Evolutionary conservation across 2,113 vertebrate species (phyloP).

Genomic region (Camelus dromedarius): DNA sequence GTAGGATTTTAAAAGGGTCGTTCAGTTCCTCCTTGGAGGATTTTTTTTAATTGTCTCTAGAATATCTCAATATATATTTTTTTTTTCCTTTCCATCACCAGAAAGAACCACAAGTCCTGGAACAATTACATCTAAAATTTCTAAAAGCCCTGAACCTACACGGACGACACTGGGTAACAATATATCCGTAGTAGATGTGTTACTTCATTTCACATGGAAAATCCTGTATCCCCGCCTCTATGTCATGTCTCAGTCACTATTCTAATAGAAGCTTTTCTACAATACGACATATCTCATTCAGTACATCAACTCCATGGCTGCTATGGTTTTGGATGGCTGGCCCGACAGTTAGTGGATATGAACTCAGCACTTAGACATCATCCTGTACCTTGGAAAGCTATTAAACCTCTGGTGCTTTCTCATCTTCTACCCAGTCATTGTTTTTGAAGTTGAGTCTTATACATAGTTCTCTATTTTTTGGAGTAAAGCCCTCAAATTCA

Average conservation of each 20-base stretch:
- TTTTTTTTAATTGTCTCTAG: constrained; percentile 40
- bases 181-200: background rate
- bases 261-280: background rate
- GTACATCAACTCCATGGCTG: background rate
- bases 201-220: background rate
- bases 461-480: background rate
- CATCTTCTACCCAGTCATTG: background rate
- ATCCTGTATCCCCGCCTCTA: background rate
- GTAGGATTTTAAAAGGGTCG: constrained; percentile 42
- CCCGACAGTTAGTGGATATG: background rate
- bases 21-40: constrained; percentile 51
- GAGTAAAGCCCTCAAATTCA: background rate
- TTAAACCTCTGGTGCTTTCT: background rate
- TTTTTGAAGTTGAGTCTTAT: background rate
- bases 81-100: constrained; percentile 51
- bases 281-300: background rate
- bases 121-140: constrained; percentile 65
- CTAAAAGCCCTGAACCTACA: constrained; percentile 53
- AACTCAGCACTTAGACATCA: background rate
- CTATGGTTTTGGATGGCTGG: background rate
- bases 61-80: constrained; percentile 55
- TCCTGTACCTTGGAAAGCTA: background rate
- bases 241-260: background rate
- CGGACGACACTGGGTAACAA: constrained; percentile 43
- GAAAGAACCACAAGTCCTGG: constrained; percentile 65